Evolutionary conservation across 1,140 invertebrate genomes (phyloP).

Genomic region (Conopomorpha cramerella): DNA sequence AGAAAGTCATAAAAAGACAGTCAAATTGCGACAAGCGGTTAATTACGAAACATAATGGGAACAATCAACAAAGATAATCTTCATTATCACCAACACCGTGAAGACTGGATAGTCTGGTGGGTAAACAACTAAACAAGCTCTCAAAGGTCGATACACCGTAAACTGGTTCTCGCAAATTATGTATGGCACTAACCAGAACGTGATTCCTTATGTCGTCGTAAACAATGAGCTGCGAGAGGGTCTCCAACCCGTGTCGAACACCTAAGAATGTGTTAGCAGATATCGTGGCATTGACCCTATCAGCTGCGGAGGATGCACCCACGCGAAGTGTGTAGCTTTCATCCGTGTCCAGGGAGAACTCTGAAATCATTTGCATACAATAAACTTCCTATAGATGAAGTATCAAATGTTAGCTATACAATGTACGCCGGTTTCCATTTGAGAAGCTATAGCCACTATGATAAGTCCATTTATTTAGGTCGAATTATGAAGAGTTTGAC

Average conservation of each 20-base stretch:
- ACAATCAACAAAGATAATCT: no score
- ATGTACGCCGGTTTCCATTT: no score
- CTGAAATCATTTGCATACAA: slow-evolving; percentile 14
- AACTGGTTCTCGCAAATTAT: no score
- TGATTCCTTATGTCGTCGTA: slow-evolving; percentile 67
- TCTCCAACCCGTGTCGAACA: slow-evolving; percentile 77
- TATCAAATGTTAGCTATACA: no score
- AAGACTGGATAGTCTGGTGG: no score
- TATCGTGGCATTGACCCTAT: slow-evolving; percentile 65
- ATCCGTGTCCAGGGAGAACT: slow-evolving; percentile 62
- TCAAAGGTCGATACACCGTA: no score
- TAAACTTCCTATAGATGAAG: not conserved
- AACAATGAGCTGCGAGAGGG: slow-evolving; percentile 75
- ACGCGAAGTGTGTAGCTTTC: slow-evolving; percentile 71
- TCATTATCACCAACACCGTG: no score
- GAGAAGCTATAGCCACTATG: no score
- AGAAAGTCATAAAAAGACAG: slow-evolving; percentile 6
- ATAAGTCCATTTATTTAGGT: not conserved
- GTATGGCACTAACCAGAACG: slow-evolving; percentile 46
- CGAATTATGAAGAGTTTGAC: not conserved
- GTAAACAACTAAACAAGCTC: no score
- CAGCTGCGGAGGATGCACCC: slow-evolving; percentile 34
- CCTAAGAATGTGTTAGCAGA: slow-evolving; percentile 72
- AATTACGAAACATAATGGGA: no score
- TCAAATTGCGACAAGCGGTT: slow-evolving; percentile 13